phyloP scores from a whole-genome alignment of 2,888 invertebrate species.

The Drosophila setosimentum region DNA sequence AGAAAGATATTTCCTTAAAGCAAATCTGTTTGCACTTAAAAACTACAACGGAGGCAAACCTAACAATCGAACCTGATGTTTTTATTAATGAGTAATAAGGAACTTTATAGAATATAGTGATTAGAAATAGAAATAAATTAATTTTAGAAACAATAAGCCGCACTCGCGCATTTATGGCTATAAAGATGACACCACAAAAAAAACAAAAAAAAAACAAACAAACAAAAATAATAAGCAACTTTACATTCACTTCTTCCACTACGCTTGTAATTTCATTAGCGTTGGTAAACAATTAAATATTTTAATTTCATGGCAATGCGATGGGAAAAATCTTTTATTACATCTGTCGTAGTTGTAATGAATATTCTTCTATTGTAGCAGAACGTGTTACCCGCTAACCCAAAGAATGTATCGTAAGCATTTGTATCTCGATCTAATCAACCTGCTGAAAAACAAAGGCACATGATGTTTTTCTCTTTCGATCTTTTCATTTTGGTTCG shows the following conservation, averaged over 20 bases:
- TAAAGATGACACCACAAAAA: conserved; percentile 18
- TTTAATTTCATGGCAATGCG: conserved; percentile 62
- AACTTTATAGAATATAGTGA: not conserved
- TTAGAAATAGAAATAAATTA: not conserved
- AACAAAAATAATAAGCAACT: conserved; percentile 2
- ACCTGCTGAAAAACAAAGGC: conserved; percentile 34
- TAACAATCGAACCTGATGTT: not conserved
- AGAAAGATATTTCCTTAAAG: not conserved
- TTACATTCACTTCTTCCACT: conserved; percentile 40
- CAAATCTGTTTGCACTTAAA: not conserved
- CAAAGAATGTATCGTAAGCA: conserved; percentile 15
- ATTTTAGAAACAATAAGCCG: not conserved
- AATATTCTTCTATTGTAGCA: conserved; percentile 34
- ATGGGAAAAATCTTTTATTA: conserved; percentile 53
- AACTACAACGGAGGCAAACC: not conserved
- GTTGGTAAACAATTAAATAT: conserved; percentile 64
- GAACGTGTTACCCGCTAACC: conserved; percentile 29
- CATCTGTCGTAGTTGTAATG: conserved; percentile 19
- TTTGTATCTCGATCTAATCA: conserved; percentile 25
- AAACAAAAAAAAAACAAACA: conserved; percentile 1
- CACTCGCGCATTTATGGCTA: not conserved
- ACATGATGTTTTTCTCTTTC: conserved; percentile 17
- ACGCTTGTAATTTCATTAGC: conserved; percentile 48
- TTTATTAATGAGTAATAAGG: not conserved
- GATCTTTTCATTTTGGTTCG: not conserved